These are phyloP conservation scores for Cryptotermes secundus DNA, from an alignment of 1,140 invertebrate species.

Conservation along the genomic window DNA sequence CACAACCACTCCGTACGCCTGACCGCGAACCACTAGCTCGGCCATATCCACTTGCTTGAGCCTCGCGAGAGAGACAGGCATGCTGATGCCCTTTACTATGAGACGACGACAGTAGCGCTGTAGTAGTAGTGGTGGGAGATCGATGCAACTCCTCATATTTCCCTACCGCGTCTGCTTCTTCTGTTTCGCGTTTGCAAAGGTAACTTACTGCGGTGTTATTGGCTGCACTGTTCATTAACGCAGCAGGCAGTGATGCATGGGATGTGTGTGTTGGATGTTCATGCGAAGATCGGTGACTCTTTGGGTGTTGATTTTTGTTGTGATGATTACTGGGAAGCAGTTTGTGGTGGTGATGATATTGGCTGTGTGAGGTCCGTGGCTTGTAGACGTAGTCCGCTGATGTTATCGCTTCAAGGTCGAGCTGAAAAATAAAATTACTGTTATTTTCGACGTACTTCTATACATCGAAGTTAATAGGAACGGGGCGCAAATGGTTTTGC, in stretches of 20 bases:
- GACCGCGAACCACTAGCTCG: not conserved
- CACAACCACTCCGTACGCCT: not conserved
- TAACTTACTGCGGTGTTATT: not conserved
- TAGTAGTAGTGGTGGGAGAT: not conserved
- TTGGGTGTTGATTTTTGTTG: not conserved
- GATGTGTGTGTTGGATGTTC: not conserved
- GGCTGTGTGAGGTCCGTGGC: not conserved
- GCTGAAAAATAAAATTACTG: not conserved
- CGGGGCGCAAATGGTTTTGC: no score
- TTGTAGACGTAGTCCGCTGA: not conserved
- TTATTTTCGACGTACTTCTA: no score
- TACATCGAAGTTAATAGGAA: no score
- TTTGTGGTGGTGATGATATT: not conserved
- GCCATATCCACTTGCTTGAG: not conserved
- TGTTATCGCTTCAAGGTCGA: not conserved
- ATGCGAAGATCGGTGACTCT: not conserved
- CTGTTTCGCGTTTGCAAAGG: not conserved
- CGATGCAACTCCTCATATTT: constrained; percentile 3
- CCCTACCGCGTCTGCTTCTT: not conserved
- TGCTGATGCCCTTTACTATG: not conserved
- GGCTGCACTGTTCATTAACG: no score
- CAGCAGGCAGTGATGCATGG: no score
- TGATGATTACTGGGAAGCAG: not conserved
- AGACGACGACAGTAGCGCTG: not conserved
- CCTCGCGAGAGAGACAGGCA: not conserved